Percentiles rank a stretch among this genome's conserved stretches.
Evolutionary conservation across 2,888 invertebrate genomes (phyloP).

Genomic region (Scaptomyza polygonia): DNA sequence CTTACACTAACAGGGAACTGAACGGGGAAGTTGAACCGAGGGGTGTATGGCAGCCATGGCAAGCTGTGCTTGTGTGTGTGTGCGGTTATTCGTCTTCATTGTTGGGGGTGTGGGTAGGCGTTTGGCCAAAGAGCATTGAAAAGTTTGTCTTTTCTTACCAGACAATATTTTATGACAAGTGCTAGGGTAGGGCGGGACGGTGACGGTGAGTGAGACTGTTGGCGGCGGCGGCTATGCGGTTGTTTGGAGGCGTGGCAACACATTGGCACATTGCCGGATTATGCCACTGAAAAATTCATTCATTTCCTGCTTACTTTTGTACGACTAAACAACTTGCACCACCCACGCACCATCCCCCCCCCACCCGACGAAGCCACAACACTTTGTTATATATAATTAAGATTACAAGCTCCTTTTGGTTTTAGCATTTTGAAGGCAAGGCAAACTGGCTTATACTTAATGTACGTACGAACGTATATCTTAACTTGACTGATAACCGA

Average conservation of each 20-base stretch:
- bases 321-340: constrained; percentile 46
- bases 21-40: not conserved
- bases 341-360: not conserved
- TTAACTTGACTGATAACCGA: constrained; percentile 76
- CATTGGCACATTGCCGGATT: constrained; percentile 77
- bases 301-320: constrained; percentile 73
- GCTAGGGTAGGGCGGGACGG: constrained; percentile 11
- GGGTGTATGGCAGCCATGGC: constrained; percentile 5
- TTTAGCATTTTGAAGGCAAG: constrained; percentile 54
- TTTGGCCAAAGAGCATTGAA: constrained; percentile 60
- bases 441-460: constrained; percentile 57
- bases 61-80: constrained; percentile 6
- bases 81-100: constrained; percentile 42
- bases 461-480: too few relatives aligned
- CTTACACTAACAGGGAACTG: constrained; percentile 60
- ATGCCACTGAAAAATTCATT: constrained; percentile 78
- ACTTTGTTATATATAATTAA: constrained; percentile 80
- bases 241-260: constrained; percentile 56
- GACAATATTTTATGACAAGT: constrained; percentile 80
- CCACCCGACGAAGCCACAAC: constrained; percentile 45
- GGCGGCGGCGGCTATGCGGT: constrained; percentile 30
- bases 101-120: not conserved
- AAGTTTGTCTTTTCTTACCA: constrained; percentile 77
- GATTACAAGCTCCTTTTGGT: constrained; percentile 74
- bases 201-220: constrained; percentile 11